phyloP scores from a whole-genome alignment of 2,888 invertebrate genomes.

The Brachyptera risi region DNA sequence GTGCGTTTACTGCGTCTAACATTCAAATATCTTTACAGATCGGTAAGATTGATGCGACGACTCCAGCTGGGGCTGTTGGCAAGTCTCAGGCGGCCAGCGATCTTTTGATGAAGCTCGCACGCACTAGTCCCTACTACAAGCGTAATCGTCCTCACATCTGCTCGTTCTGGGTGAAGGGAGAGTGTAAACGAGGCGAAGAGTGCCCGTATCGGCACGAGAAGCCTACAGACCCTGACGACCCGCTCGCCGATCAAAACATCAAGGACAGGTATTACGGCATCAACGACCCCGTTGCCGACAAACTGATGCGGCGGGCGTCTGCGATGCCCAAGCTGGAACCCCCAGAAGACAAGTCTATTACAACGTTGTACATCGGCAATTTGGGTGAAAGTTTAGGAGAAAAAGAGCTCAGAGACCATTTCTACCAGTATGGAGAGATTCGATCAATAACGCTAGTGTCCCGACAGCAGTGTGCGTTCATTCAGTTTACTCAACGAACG shows the following conservation, averaged over 20 bases:
- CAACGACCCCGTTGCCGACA: conserved; percentile 95
- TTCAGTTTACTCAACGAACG: conserved; percentile 87
- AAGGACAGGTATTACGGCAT: conserved; percentile 91
- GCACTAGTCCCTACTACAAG: conserved; percentile 93
- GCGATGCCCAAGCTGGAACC: conserved; percentile 93
- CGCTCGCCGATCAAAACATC: conserved; percentile 92
- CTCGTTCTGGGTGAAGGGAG: conserved; percentile 98
- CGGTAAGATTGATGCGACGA: conserved; percentile 41
- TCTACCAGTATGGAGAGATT: conserved; percentile 98
- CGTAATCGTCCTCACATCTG: conserved; percentile 93
- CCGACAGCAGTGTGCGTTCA: conserved; percentile 94
- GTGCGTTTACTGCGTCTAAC: no score
- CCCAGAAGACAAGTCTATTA: conserved; percentile 93
- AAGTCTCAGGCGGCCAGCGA: conserved; percentile 77
- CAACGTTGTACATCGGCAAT: conserved; percentile 96
- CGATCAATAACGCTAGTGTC: conserved; percentile 88
- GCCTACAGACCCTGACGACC: conserved; percentile 96
- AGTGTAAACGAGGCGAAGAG: conserved; percentile 93
- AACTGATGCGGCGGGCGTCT: conserved; percentile 81
- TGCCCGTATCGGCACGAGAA: conserved; percentile 95
- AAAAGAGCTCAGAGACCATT: conserved; percentile 88
- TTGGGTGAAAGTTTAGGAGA: conserved; percentile 84
- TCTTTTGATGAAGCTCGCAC: conserved; percentile 78
- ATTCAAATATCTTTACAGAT: conserved; percentile 35
- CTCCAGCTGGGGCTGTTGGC: conserved; percentile 57